Percentiles rank a stretch among this genome's conserved stretches.
Conservation (phyloP, 2,888 invertebrate species). For the Furcula furcula region DNA sequence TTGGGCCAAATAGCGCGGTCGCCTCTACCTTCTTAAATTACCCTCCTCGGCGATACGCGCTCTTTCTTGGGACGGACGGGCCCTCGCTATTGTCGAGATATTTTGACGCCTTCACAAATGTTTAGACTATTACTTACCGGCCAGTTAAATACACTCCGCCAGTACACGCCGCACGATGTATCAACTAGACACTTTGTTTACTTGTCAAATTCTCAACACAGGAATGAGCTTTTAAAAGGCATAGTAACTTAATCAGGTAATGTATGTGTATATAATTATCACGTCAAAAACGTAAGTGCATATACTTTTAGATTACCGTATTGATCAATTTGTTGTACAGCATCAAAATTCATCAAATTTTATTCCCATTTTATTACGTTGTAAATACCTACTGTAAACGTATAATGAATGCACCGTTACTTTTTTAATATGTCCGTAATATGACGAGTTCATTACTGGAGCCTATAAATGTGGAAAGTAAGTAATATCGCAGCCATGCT, state of each 20-base stretch:
- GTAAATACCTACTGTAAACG: slow-evolving; percentile 20
- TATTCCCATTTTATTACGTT: slow-evolving; percentile 12
- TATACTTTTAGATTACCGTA: slow-evolving; percentile 25
- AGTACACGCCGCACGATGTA: slow-evolving; percentile 40
- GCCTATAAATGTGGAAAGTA: slow-evolving; percentile 35
- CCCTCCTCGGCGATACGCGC: slow-evolving; percentile 54
- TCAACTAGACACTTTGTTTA: slow-evolving; percentile 56
- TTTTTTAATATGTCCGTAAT: slow-evolving; percentile 29
- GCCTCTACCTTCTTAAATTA: slow-evolving; percentile 72
- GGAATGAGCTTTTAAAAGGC: slow-evolving; percentile 58
- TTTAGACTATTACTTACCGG: slow-evolving; percentile 70
- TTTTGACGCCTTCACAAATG: slow-evolving; percentile 52
- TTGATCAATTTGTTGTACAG: slow-evolving; percentile 19
- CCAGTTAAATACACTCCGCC: slow-evolving; percentile 50
- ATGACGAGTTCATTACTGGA: slow-evolving; percentile 39
- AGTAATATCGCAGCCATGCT: slow-evolving; percentile 34
- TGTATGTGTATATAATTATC: slow-evolving; percentile 55
- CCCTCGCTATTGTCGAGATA: slow-evolving; percentile 34
- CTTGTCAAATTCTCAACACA: slow-evolving; percentile 47
- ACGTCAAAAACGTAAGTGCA: slow-evolving; percentile 39
- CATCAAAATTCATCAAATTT: slow-evolving; percentile 1
- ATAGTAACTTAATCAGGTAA: slow-evolving; percentile 58
- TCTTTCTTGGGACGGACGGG: slow-evolving; percentile 47
- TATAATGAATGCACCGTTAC: slow-evolving; percentile 25
- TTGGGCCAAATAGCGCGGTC: slow-evolving; percentile 74